These are phyloP conservation scores for Muscicapa adusta DNA, from an alignment of 2,113 vertebrate species.

Conservation along the genomic window DNA sequence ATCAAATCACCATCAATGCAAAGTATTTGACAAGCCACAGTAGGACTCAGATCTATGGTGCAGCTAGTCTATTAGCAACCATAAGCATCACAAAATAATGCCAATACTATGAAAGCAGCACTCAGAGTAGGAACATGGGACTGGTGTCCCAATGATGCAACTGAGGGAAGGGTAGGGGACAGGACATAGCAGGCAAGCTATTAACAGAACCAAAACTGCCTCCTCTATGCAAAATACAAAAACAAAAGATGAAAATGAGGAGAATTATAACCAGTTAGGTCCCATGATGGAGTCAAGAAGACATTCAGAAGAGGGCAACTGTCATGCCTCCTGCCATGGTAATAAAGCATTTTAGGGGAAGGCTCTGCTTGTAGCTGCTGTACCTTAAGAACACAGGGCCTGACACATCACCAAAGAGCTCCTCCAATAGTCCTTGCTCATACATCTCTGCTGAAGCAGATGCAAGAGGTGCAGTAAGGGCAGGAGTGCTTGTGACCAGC, in stretches of 20 bases:
- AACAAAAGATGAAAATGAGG: background rate
- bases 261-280: background rate
- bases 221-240: background rate
- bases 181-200: background rate
- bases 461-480: background rate
- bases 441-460: background rate
- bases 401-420: background rate
- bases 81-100: background rate
- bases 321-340: background rate
- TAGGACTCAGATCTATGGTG: background rate
- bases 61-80: background rate
- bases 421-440: rapidly evolving
- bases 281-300: background rate
- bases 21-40: background rate
- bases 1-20: background rate
- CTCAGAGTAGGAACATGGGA: background rate
- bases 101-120: background rate
- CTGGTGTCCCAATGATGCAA: background rate
- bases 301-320: background rate
- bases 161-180: background rate
- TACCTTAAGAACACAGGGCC: background rate
- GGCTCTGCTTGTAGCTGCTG: background rate
- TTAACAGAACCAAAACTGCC: background rate
- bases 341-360: background rate
- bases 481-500: background rate